Evolutionary conservation across 1,140 invertebrate genomes (phyloP).

Genomic region (Apocrypta bakeri): DNA sequence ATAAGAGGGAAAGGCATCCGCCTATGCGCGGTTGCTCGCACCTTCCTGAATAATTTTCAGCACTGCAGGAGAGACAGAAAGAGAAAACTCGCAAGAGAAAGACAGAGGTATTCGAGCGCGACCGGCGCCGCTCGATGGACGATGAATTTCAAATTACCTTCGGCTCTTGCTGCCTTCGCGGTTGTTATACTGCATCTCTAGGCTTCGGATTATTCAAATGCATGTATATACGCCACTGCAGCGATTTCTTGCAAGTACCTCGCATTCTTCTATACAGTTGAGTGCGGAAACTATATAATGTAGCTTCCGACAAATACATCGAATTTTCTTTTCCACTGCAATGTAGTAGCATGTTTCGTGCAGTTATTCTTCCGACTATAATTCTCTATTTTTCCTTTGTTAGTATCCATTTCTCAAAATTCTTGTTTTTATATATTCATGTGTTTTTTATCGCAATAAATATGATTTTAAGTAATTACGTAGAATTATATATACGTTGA

Average conservation of each 20-base stretch:
- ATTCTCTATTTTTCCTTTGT: too few relatives aligned
- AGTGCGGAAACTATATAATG: neutral
- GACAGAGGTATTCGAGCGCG: neutral
- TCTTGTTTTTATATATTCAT: neutral
- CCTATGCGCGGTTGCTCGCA: slow-evolving; percentile 15
- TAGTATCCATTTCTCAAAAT: too few relatives aligned
- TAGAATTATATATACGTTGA: too few relatives aligned
- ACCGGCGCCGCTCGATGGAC: neutral
- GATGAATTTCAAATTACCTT: slow-evolving; percentile 43
- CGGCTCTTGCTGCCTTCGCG: neutral
- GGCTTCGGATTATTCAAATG: slow-evolving; percentile 27
- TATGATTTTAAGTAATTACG: too few relatives aligned
- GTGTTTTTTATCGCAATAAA: too few relatives aligned
- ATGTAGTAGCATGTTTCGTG: neutral
- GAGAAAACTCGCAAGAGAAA: neutral
- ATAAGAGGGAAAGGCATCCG: slow-evolving; percentile 31
- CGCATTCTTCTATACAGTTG: neutral
- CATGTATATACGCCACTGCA: neutral
- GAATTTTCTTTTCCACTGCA: slow-evolving; percentile 3
- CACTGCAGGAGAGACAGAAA: neutral
- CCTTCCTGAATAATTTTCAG: slow-evolving; percentile 44
- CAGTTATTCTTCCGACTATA: neutral
- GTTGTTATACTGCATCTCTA: neutral
- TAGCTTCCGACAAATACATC: slow-evolving; percentile 11
- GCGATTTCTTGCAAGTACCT: neutral